Evolutionary conservation across 2,888 invertebrate species (phyloP).

Genomic region (Drosophila atripex): DNA sequence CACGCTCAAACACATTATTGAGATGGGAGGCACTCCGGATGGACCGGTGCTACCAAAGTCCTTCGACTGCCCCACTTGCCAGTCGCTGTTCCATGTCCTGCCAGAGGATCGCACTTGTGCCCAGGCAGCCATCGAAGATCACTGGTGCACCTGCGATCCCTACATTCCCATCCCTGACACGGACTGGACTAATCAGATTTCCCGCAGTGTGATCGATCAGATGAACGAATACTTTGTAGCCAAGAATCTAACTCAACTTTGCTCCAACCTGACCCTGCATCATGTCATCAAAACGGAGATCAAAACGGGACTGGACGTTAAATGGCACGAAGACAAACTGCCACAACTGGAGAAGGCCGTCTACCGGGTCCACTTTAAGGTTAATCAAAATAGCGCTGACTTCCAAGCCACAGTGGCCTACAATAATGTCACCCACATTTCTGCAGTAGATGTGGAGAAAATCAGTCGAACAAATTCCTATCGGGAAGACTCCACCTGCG

Average conservation of each 20-base stretch:
- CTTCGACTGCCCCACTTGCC: constrained; percentile 87
- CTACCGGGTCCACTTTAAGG: constrained; percentile 85
- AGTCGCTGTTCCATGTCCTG: constrained; percentile 86
- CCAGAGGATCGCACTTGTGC: constrained; percentile 86
- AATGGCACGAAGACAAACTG: constrained; percentile 2
- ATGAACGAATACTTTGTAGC: constrained; percentile 42
- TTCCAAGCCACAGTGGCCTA: constrained; percentile 88
- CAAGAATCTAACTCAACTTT: constrained; percentile 50
- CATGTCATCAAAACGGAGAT: constrained; percentile 47
- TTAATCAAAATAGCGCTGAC: constrained; percentile 86
- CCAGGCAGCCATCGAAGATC: constrained; percentile 87
- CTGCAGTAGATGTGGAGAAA: constrained; percentile 84
- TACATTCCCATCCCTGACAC: neutral
- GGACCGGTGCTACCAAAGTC: constrained; percentile 72
- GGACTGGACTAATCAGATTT: constrained; percentile 17
- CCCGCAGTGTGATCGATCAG: constrained; percentile 17
- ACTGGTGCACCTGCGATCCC: constrained; percentile 89
- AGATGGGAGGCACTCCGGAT: constrained; percentile 82
- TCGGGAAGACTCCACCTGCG: constrained; percentile 84
- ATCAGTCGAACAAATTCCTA: constrained; percentile 86
- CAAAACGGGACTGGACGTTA: neutral
- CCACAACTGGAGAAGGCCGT: constrained; percentile 23
- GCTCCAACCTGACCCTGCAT: constrained; percentile 40
- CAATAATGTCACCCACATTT: constrained; percentile 68
- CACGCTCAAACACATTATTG: constrained; percentile 87